Conservation (phyloP, 37 sponge, comb jelly and placozoan genomes). For the Beroe forskalii region DNA sequence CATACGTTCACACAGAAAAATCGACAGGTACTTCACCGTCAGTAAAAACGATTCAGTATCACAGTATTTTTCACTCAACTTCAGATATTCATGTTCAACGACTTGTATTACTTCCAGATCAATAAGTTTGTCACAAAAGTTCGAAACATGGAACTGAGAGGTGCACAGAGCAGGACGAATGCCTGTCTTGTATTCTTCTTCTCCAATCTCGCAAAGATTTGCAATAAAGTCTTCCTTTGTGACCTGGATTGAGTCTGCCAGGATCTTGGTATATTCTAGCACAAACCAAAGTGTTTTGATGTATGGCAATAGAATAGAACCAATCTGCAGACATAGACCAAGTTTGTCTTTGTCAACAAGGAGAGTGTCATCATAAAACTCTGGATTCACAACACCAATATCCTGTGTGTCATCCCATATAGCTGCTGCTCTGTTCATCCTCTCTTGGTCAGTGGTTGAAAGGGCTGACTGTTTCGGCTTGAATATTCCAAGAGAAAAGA, state of each 20-base stretch:
- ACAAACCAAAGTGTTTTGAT: constrained; percentile 38
- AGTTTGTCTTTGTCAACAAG: neutral
- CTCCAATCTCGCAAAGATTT: neutral
- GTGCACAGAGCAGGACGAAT: constrained; percentile 18
- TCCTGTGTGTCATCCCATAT: constrained; percentile 7
- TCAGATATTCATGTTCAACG: neutral
- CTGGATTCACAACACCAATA: neutral
- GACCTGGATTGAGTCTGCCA: neutral
- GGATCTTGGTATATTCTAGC: neutral
- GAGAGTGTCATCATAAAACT: constrained; percentile 13
- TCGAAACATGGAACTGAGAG: constrained; percentile 21
- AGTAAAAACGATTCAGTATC: neutral
- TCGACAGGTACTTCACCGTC: neutral
- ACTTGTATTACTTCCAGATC: neutral
- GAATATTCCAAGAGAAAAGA: neutral
- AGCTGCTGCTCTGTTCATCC: constrained; percentile 17
- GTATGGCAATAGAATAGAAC: neutral
- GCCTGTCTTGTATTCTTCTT: constrained; percentile 22
- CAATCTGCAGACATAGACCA: neutral
- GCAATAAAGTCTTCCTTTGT: constrained; percentile 21
- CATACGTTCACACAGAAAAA: neutral
- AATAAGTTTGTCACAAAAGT: constrained; percentile 14
- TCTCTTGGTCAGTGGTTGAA: neutral
- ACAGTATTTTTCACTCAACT: neutral
- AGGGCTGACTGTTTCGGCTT: neutral